These are phyloP conservation scores for Whitmania pigra DNA, from an alignment of 1,140 invertebrate species.

Conservation along the genomic window DNA sequence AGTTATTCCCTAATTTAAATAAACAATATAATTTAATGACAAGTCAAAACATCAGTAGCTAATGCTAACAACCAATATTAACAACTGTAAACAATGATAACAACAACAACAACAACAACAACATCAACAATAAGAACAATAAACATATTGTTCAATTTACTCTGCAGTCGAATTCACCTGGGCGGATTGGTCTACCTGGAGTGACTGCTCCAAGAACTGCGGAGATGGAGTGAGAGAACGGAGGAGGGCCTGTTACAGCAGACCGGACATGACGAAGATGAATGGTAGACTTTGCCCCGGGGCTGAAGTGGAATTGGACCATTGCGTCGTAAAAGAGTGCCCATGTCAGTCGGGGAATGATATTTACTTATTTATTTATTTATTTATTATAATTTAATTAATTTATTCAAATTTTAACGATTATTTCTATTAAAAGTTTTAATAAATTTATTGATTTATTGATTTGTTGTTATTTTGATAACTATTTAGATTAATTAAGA, in stretches of 20 bases:
- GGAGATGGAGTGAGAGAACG: conserved; percentile 52
- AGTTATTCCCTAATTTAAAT: no score
- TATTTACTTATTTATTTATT: background rate
- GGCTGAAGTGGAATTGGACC: background rate
- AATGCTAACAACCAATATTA: no score
- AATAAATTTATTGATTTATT: no score
- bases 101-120: no score
- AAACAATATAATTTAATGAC: no score
- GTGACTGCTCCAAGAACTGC: conserved; percentile 43
- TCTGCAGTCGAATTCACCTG: conserved; percentile 26
- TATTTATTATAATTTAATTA: no score
- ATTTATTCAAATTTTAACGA: background rate
- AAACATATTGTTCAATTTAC: no score
- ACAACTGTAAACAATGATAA: no score
- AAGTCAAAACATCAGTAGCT: no score
- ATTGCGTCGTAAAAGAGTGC: conserved; percentile 4
- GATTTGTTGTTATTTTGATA: no score
- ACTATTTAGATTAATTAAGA: no score
- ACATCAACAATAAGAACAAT: no score
- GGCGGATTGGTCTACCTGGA: conserved; percentile 43
- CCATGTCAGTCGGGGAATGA: conserved; percentile 11
- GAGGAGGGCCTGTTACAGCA: conserved; percentile 35
- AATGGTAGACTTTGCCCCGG: background rate
- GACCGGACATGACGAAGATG: conserved; percentile 6
- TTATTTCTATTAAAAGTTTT: background rate